Percentiles rank a stretch among this genome's conserved stretches.
phyloP scores from a whole-genome alignment of 2,888 invertebrate species.

The Laspeyria flexula region DNA sequence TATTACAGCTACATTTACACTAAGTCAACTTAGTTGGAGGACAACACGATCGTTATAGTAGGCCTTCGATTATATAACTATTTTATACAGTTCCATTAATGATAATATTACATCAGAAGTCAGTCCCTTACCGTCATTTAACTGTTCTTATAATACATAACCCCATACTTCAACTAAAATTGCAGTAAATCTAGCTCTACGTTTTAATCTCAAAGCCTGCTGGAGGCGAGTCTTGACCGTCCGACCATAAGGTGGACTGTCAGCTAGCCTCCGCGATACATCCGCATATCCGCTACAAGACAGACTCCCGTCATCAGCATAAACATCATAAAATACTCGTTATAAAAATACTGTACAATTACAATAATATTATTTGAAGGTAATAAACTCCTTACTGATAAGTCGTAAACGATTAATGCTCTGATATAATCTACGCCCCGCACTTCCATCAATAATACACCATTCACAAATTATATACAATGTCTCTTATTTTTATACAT shows the following conservation, averaged over 20 bases:
- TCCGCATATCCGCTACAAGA: conserved; percentile 42
- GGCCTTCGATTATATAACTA: conserved; percentile 77
- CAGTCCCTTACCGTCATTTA: conserved; percentile 78
- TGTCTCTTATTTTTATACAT: conserved; percentile 78
- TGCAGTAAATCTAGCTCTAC: conserved; percentile 76
- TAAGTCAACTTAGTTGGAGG: conserved; percentile 82
- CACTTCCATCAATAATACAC: conserved; percentile 74
- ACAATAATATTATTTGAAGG: conserved; percentile 80
- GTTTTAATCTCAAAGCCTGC: conserved; percentile 77
- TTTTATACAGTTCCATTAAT: conserved; percentile 81
- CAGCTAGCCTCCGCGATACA: conserved; percentile 28
- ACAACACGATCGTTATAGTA: conserved; percentile 70
- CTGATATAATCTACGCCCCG: conserved; percentile 66
- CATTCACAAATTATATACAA: conserved; percentile 84
- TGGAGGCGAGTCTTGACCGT: conserved; percentile 32
- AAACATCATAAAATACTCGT: conserved; percentile 79
- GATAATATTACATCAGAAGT: conserved; percentile 81
- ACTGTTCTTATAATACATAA: conserved; percentile 80
- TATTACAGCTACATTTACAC: conserved; percentile 78
- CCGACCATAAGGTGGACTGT: conserved; percentile 1
- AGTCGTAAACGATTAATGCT: conserved; percentile 73
- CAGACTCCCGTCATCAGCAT: conserved; percentile 54
- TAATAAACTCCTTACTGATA: conserved; percentile 77
- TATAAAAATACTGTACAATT: conserved; percentile 86
- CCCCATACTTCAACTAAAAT: conserved; percentile 76